A percentile compares a stretch with the other conserved stretches of the same genome.
These are phyloP conservation scores for Procambarus clarkii DNA, from an alignment of 1,140 invertebrate species.

Conservation along the genomic window DNA sequence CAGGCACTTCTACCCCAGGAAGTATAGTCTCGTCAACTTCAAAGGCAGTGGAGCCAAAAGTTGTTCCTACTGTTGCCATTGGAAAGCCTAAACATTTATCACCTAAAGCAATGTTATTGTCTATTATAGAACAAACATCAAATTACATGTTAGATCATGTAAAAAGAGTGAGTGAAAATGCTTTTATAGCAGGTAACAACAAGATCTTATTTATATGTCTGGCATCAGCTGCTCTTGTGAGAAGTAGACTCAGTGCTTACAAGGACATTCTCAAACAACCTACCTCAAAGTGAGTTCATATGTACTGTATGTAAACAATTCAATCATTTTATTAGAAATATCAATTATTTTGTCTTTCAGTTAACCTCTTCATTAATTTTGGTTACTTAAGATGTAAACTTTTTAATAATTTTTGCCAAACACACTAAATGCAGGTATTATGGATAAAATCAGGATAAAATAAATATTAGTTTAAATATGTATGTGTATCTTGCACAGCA, in stretches of 20 bases:
- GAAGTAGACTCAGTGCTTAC: conserved; percentile 86
- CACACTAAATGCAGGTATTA: too few species aligned
- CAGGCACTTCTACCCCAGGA: conserved; percentile 83
- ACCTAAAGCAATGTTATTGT: conserved; percentile 80
- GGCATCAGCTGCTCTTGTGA: conserved; percentile 85
- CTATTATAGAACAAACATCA: conserved; percentile 82
- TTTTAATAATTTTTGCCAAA: neutral
- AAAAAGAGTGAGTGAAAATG: conserved; percentile 86
- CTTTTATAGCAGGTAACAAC: conserved; percentile 86
- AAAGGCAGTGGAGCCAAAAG: conserved; percentile 6
- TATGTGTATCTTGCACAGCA: too few species aligned
- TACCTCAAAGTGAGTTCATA: conserved; percentile 75
- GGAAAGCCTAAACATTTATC: conserved; percentile 30
- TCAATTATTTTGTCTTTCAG: neutral
- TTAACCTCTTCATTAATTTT: neutral
- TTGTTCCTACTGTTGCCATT: neutral
- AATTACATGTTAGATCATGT: conserved; percentile 82
- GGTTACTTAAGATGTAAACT: neutral
- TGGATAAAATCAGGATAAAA: too few species aligned
- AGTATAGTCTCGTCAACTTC: conserved; percentile 76
- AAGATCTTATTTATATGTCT: conserved; percentile 86
- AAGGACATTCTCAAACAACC: conserved; percentile 77
- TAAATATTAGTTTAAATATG: too few species aligned
- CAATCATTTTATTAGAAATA: too few species aligned
- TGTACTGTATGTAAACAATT: too few species aligned